Evolutionary conservation across 2,113 vertebrate species (phyloP), one percentile per base, ranked within the genome.

Genomic region (Mesocricetus auratus): DNA sequence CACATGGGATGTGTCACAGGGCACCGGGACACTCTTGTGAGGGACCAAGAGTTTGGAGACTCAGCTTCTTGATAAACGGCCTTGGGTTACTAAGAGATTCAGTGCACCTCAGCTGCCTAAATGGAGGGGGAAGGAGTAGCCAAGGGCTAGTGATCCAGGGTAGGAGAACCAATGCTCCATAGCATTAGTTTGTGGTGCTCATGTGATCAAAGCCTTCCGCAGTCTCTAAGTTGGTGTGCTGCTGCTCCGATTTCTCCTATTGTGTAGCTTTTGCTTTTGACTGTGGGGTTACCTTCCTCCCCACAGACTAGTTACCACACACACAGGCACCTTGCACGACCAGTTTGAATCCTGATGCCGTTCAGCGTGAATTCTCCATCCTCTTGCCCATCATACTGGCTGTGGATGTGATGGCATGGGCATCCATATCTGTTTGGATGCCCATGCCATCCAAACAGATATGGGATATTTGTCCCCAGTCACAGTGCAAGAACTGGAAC

Each of bases 351-450:
- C 47, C 15, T 24, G 22, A 71, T 33, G 15, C 1, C 15, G 4
- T 69, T 39, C 36, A 31, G 5, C 62, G n/a, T 47, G 33, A 68
- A 31, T 79, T 68, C 24, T 2, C 56, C 36, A n/a, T 39, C 36
- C 11, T 36, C 64, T 26, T 21, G 29, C 19, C 47, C 22, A 0
- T n/a, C 24, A 10, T 1, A 13, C 60, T 45, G 69, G 7, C 75
- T 15, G 0, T 3, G 4, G 39, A 31, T 13, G 17, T 2, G 11
- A 78, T 11, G 24, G 17, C 21, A 21, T 58, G 22, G 26, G 7
- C 39, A 60, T 45, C 36, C 53, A 1, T 2, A 58, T 17, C 56
- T 16, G 29, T 11, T 47, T 66, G 36, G n/a, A n/a, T n/a, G n/a
- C n/a, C n/a, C n/a, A n/a, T n/a, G n/a, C n/a, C n/a, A n/a, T n/a